Evolutionary conservation across 2,113 vertebrate genomes (phyloP), one percentile per base, ranked within the genome.

Genomic region (Galeopterus variegatus): DNA sequence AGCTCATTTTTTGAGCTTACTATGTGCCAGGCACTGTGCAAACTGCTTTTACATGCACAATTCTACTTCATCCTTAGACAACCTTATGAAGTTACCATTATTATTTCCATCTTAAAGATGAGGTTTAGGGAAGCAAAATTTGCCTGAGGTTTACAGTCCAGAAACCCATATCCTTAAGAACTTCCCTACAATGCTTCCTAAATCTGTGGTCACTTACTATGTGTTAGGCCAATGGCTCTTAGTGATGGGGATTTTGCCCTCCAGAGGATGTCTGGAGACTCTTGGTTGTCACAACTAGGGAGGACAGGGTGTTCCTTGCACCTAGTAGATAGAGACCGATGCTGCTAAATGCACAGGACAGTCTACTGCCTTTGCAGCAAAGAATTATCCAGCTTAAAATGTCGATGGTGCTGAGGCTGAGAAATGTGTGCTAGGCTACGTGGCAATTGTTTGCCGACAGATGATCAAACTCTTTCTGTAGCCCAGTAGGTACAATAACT

Each of bases 51-150:
- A 89, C 10, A 58, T 15, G 24, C 36, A 87, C 21, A 70, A 48
- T 69, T 80, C 70, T 86, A 50, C 36, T 81, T 94, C 58, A 62
- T 64, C n/a, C 28, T 62, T 50, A 84, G 31, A 64, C 15, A 79
- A 23, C 19, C 62, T 81, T 26, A 91, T 85, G 31, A 94, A 85
- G 19, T 45, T 72, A 52, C 24, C 45, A 84, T 90, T 92, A 72
- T 73, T 65, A 21, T 64, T 93, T 50, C 52, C 18, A 52, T 64
- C 95, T 81, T 77, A 60, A 24, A 76, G 52, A 81, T 76, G 33
- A 80, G 18, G 58, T 58, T 93, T 90, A 81, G 36, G 60, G 73
- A 76, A 92, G 54, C 41, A 85, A 76, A 54, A 67, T 72, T 79
- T 93, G 33, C 41, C 52, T 41, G 36, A 58, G 56, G 31, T 54